These are phyloP conservation scores for Eremobia ochroleuca DNA, from an alignment of 2,888 invertebrate genomes.

Conservation along the genomic window DNA sequence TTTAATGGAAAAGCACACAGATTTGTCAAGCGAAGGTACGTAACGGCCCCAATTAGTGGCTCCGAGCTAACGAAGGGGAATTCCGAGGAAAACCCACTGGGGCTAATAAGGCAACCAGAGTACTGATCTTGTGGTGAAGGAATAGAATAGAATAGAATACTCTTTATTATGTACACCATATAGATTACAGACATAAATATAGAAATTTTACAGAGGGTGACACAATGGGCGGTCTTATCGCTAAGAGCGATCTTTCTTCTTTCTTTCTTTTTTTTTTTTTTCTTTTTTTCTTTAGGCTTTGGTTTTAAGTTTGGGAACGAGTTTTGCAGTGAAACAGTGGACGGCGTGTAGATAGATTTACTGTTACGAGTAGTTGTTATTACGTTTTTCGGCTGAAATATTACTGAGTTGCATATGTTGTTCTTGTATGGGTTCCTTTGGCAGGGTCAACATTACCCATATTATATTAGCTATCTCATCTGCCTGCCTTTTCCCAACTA, in stretches of 20 bases:
- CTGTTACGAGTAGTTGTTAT: too few relatives aligned
- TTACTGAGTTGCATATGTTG: not conserved
- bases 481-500: too few relatives aligned
- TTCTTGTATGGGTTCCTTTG: not conserved
- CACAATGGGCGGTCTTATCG: too few relatives aligned
- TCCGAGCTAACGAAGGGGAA: constrained; percentile 51
- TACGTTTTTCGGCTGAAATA: not conserved
- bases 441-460: too few relatives aligned
- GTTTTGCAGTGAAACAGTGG: not conserved
- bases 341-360: not conserved
- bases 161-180: too few relatives aligned
- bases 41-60: constrained; percentile 59
- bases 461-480: too few relatives aligned
- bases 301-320: constrained; percentile 23
- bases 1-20: constrained; percentile 59
- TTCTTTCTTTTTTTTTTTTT: too few relatives aligned
- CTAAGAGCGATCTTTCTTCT: too few relatives aligned
- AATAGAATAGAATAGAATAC: too few relatives aligned
- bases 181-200: too few relatives aligned
- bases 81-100: constrained; percentile 35
- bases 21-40: constrained; percentile 53
- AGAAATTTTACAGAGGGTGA: too few relatives aligned
- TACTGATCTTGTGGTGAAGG: constrained; percentile 30
- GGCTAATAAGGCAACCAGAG: constrained; percentile 41
- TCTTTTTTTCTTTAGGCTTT: too few relatives aligned